Evolutionary conservation across 2,888 invertebrate genomes (phyloP), one percentile per base, ranked within the genome.

Genomic region (Pyrrhosoma nymphula): DNA sequence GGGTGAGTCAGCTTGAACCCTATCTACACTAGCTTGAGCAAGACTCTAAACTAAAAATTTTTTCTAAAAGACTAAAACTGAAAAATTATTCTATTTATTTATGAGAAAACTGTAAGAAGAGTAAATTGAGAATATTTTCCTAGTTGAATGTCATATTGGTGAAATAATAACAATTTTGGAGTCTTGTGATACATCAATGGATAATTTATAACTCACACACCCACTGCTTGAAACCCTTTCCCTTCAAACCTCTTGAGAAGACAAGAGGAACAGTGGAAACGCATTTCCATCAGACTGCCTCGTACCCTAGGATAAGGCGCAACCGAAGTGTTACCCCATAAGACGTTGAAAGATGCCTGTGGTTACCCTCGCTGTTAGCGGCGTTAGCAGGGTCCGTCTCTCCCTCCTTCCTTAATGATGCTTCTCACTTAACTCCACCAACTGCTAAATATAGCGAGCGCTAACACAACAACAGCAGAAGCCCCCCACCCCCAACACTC

Each of bases 391-490:
- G 82, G 82, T 82, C 6, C 69, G 16, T 60, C 69, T n/a, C 82
- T 35, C 30, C 82, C 82, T 82, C 82, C 26, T 35, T 82, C 82
- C 82, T 82, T 82, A 82, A 82, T 82, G 82, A 82, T 35, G 35
- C 82, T 82, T 18, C 82, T 82, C 82, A 82, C 82, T 82, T 82
- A 35, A 82, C 82, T 82, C 82, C 82, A 82, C 35, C 82, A 82
- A 35, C 82, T 35, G 82, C 82, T 82, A 82, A 35, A 82, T 82
- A 82, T 82, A 82, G 82, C 82, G 35, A 35, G 82, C 35, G 82
- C 82, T 35, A 35, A 82, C 82, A 35, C 35, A 82, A 35, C 30
- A 82, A 35, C 82, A 14, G 18, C 82, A n/a, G 4, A 14, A 82
- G 35, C 26, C 82, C 14, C 18, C 82, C 35, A 35, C 82, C 82